Percentiles rank a stretch among this genome's conserved stretches.
These are phyloP conservation scores for Pangasius djambal DNA, from an alignment of 2,797 vertebrate genomes.

Conservation along the genomic window DNA sequence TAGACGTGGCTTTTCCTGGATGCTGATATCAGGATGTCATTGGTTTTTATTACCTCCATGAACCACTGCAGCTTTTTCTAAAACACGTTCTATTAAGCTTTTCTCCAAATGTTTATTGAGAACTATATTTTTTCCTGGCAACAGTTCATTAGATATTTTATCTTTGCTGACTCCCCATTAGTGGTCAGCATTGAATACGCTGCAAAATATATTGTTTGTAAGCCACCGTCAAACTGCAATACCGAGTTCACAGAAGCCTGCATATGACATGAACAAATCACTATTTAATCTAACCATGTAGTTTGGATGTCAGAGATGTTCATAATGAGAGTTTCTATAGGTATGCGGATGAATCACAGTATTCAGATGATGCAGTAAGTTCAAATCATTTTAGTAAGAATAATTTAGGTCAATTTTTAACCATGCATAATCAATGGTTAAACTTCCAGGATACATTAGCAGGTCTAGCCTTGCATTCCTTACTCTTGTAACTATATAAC, in stretches of 20 bases:
- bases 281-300: neutral
- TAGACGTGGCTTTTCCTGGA: neutral
- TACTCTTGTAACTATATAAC: no score
- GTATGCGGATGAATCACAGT: neutral
- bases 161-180: neutral
- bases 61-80: neutral
- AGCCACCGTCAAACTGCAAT: neutral
- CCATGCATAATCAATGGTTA: neutral
- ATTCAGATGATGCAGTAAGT: neutral
- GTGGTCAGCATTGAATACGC: neutral
- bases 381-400: neutral
- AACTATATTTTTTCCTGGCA: neutral
- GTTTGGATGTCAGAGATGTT: neutral
- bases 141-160: neutral
- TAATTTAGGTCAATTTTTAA: slow-evolving; percentile 2
- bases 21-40: neutral
- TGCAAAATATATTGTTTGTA: neutral
- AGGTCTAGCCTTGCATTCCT: neutral
- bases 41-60: neutral
- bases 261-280: neutral
- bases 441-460: neutral
- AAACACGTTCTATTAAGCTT: neutral
- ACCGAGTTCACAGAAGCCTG: neutral
- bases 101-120: neutral
- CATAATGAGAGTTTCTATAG: neutral